phyloP scores from a whole-genome alignment of 2,113 vertebrate genomes.

The Triplophysa tibetana region DNA sequence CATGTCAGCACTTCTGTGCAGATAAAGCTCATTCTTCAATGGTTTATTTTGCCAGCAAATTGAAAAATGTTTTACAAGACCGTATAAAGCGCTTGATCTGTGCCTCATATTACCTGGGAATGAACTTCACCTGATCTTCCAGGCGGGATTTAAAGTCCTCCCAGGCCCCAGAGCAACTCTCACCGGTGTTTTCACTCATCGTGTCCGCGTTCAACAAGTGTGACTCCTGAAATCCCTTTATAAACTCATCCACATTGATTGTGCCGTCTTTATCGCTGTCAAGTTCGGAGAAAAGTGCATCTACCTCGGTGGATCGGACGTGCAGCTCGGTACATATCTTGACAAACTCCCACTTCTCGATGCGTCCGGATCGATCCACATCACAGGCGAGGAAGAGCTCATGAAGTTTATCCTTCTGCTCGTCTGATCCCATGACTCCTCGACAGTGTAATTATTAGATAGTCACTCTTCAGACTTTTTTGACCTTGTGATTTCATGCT shows the following conservation, averaged over 20 bases:
- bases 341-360: constrained; percentile 82
- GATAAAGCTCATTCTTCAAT: no score
- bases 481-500: neutral
- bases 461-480: neutral
- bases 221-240: constrained; percentile 77
- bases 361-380: constrained; percentile 78
- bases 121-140: constrained; percentile 81
- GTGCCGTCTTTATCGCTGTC: constrained; percentile 85
- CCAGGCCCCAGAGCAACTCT: constrained; percentile 71
- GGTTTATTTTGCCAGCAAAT: no score
- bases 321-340: constrained; percentile 81
- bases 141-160: constrained; percentile 79
- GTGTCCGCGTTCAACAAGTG: constrained; percentile 50
- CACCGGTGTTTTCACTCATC: constrained; percentile 52
- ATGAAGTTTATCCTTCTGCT: constrained; percentile 68
- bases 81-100: no score
- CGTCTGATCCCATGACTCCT: constrained; percentile 66
- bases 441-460: neutral
- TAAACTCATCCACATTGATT: constrained; percentile 85
- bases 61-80: no score
- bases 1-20: no score
- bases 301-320: constrained; percentile 76
- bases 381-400: constrained; percentile 78
- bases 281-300: constrained; percentile 81
- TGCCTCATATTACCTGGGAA: constrained; percentile 81